Conservation (phyloP, 2,797 vertebrate species). For the Onychomys arenicola region DNA sequence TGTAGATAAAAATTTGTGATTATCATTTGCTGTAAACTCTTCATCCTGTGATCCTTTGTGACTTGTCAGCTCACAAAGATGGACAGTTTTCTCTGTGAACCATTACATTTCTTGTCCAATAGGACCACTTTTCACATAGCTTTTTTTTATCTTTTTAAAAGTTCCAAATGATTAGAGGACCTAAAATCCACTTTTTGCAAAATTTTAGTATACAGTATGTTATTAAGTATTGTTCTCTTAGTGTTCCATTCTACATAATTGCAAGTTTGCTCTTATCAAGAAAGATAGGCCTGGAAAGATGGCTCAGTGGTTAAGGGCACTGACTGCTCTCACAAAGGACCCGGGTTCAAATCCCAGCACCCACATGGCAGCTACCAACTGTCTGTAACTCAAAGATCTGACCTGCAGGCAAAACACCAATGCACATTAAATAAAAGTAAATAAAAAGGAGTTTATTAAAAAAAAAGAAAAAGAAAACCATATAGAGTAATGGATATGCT, state of each 20-base stretch:
- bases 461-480: not conserved
- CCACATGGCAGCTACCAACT: too few species aligned
- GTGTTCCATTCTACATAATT: not conserved
- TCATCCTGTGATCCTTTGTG: not conserved
- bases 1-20: not conserved
- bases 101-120: not conserved
- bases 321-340: too few species aligned
- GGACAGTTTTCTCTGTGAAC: not conserved
- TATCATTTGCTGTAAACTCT: not conserved
- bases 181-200: not conserved
- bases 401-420: too few species aligned
- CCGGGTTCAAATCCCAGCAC: too few species aligned
- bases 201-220: not conserved
- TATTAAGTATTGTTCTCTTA: not conserved
- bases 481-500: not conserved
- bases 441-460: too few species aligned
- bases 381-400: too few species aligned
- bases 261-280: not conserved
- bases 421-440: too few species aligned
- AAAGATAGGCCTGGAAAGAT: too few species aligned
- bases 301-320: too few species aligned
- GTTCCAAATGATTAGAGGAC: not conserved
- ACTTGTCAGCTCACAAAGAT: not conserved
- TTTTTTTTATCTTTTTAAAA: not conserved
- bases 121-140: not conserved